Evolutionary conservation across 1,140 invertebrate genomes (phyloP), one percentile per base, ranked within the genome.

Genomic region (Scaptomyza graminum): DNA sequence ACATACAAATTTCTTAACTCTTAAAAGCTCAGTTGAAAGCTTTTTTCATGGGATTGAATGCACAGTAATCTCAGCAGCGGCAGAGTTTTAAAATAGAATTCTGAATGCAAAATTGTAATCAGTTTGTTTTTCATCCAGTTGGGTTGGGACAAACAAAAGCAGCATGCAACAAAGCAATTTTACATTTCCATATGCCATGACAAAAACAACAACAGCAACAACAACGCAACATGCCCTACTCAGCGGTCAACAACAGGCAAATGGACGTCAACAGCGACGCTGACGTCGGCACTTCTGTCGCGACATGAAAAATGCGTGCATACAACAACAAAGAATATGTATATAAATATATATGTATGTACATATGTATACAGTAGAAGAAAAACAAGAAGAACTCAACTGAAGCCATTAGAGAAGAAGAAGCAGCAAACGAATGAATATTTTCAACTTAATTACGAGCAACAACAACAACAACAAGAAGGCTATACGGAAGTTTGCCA

Each of bases 391-490:
- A 28, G 0, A 28, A 25, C 25, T 25, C 2, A 25, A 59, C 28
- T 31, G 12, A 18, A 46, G 37, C 22, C 11, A 13, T 49, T 44
- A 22, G 18, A 22, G 18, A 22, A 8, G 39, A 13, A 31, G 50
- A 16, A 49, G 44, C 46, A 22, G 13, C 54, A 47, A 62, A 67
- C 46, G 41, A 70, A 46, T 47, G 54, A 76, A 82, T 79, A 83
- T 82, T 78, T 83, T 83, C 65, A 83, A 62, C 75, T 70, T 79
- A 82, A 82, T 82, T 82, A 65, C 76, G 64, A 55, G 28, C 56
- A 75, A 63, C 41, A 63, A 55, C 47, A 46, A 47, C 9, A 25
- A 16, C 16, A 44, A 37, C 44, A 31, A 41, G 12, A 56, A 46
- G 4, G 18, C 18, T 22, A 22, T 22, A 22, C 18, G 70, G 69